phyloP scores from a whole-genome alignment of 1,140 invertebrate species.

The Magallana ariakensis region DNA sequence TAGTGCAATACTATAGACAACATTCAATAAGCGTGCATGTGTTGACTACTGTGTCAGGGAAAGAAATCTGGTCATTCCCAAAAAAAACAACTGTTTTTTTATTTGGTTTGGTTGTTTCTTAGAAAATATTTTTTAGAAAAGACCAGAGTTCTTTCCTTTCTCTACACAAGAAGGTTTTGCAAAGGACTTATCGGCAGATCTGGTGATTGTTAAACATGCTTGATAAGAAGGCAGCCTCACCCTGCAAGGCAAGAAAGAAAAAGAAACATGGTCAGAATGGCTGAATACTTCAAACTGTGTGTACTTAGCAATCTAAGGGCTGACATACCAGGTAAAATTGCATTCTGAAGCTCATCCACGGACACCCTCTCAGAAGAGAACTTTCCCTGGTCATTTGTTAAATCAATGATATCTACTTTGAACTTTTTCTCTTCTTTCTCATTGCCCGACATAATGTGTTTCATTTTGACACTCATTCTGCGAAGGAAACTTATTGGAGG shows the following conservation, averaged over 20 bases:
- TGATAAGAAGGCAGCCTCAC: constrained; percentile 56
- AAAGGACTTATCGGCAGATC: constrained; percentile 48
- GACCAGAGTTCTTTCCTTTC: constrained; percentile 8
- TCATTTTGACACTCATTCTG: constrained; percentile 70
- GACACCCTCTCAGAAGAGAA: constrained; percentile 57
- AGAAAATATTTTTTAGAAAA: background rate
- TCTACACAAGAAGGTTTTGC: background rate
- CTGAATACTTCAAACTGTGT: constrained; percentile 11
- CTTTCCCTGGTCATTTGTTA: constrained; percentile 62
- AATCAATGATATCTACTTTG: constrained; percentile 67
- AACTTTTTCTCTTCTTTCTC: constrained; percentile 61
- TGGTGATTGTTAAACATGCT: constrained; percentile 51
- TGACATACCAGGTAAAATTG: constrained; percentile 46
- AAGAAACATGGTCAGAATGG: constrained; percentile 29
- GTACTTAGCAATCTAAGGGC: constrained; percentile 4
- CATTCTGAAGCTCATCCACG: constrained; percentile 57
- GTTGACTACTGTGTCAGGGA: background rate
- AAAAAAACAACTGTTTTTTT: too few relatives aligned
- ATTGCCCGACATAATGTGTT: constrained; percentile 54
- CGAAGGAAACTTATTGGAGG: constrained; percentile 63
- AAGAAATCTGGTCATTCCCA: background rate
- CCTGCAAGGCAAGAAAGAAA: constrained; percentile 63
- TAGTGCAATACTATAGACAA: background rate
- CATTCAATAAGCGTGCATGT: background rate
- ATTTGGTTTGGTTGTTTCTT: too few relatives aligned